Evolutionary conservation across 2,113 vertebrate species (phyloP), one percentile per base, ranked within the genome.

Genomic region (Puntigrus tetrazona): DNA sequence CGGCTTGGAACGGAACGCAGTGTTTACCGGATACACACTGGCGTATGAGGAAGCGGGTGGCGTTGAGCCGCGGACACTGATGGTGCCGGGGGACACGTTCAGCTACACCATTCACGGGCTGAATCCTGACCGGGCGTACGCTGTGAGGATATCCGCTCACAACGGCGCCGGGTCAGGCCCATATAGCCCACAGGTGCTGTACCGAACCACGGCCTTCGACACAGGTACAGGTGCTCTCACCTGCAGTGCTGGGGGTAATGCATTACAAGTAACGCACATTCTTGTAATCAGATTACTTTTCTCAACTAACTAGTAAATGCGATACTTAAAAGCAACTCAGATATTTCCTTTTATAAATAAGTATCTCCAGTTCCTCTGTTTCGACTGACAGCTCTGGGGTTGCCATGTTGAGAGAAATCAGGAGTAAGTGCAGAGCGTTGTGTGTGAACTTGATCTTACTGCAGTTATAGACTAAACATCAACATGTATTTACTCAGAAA

Each of bases 121-220:
- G 90, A 96, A 95, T 94, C 96, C 96, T 88, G 96, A 96, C 95
- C 96, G 96, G 25, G 95, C 94, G 90, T 98, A 98, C 81, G 95
- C 96, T 78, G 94, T 99, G 92, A 97, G 96, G 93, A 95, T 99
- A 91, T 95, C 96, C 84, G 97, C 96, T 75, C 96, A 96, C 93
- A 98, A 96, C 92, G 95, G 94, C 92, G 96, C 95, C 83, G 97
- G 97, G 89, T 95, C 97, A 0, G 97, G 97, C 88, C 97, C 97
- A 11, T 97, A 95, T 96, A 96, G 97, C 94, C 97, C 97, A 34
- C 94, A 94, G 22, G 92, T 97, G 91, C 93, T 95, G 93, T 96
- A 96, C 94, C 94, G 92, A 93, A 97, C 97, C 22, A 94, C 96
- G 92, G 96, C 96, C 92, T 94, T 96, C 92, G 96, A 98, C 91